Conservation (phyloP, 2,888 invertebrate genomes). For the Eudemis profundana region DNA sequence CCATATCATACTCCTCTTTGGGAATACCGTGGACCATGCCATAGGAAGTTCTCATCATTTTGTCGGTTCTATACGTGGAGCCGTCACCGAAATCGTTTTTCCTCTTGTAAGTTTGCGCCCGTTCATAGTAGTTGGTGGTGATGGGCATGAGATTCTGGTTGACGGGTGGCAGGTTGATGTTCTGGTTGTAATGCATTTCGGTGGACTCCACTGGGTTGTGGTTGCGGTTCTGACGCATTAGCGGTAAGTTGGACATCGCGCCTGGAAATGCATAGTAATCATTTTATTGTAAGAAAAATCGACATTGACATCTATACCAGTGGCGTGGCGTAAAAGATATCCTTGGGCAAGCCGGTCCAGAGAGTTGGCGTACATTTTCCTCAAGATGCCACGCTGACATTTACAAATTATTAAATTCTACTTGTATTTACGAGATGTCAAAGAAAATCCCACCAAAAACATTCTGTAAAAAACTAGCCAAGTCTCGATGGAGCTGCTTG, state of each 20-base stretch:
- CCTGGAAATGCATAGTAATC: conserved; percentile 57
- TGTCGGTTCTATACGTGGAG: conserved; percentile 72
- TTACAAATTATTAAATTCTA: too few relatives aligned
- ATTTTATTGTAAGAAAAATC: background rate
- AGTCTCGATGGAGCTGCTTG: too few relatives aligned
- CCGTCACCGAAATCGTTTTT: conserved; percentile 77
- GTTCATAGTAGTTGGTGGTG: conserved; percentile 73
- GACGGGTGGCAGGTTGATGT: conserved; percentile 59
- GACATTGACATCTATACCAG: background rate
- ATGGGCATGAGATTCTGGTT: conserved; percentile 69
- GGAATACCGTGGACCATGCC: conserved; percentile 67
- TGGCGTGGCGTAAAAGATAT: too few relatives aligned
- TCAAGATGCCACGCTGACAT: too few relatives aligned
- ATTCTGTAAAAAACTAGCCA: too few relatives aligned
- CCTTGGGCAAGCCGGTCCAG: too few relatives aligned
- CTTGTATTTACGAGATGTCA: too few relatives aligned
- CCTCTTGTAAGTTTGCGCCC: conserved; percentile 70
- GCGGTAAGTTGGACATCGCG: conserved; percentile 70
- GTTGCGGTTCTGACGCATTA: conserved; percentile 69
- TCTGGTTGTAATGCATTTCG: conserved; percentile 73
- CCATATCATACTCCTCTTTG: conserved; percentile 70
- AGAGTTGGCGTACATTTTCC: too few relatives aligned
- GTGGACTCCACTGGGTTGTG: conserved; percentile 75
- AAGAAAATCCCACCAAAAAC: too few relatives aligned
- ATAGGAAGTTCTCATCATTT: conserved; percentile 76